Evolutionary conservation across 2,888 invertebrate genomes (phyloP).

Genomic region (Aphelenchoides bicaudatus): DNA sequence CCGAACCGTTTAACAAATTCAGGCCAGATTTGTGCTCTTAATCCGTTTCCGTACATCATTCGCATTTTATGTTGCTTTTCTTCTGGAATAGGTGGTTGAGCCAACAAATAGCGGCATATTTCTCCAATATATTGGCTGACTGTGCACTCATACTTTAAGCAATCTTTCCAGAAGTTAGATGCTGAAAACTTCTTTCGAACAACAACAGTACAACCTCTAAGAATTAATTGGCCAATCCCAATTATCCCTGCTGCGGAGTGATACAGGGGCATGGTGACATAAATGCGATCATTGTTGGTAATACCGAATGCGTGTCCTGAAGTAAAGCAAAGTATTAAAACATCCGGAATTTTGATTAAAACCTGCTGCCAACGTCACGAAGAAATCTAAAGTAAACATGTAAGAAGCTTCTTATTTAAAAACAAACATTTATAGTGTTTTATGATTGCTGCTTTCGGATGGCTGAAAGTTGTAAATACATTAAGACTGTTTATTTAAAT

Average conservation of each 20-base stretch:
- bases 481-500: too few relatives aligned
- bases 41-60: slow-evolving; percentile 84
- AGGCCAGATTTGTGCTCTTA: slow-evolving; percentile 87
- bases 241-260: slow-evolving; percentile 86
- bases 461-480: too few relatives aligned
- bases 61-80: slow-evolving; percentile 66
- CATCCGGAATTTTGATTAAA: not conserved
- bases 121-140: slow-evolving; percentile 68
- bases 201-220: slow-evolving; percentile 72
- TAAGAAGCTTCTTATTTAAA: slow-evolving; percentile 2
- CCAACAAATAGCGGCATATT: slow-evolving; percentile 66
- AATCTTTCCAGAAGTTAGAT: slow-evolving; percentile 75
- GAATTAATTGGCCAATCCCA: slow-evolving; percentile 61
- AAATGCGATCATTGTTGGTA: slow-evolving; percentile 71
- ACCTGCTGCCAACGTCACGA: not conserved
- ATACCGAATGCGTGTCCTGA: slow-evolving; percentile 23
- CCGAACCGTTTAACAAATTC: slow-evolving; percentile 82
- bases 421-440: slow-evolving; percentile 74
- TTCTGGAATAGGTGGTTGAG: slow-evolving; percentile 62
- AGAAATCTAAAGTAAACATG: not conserved
- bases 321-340: not conserved
- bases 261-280: slow-evolving; percentile 87
- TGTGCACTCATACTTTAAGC: slow-evolving; percentile 46
- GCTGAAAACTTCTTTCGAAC: slow-evolving; percentile 89
- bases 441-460: slow-evolving; percentile 95